phyloP scores from a whole-genome alignment of 2,113 vertebrate species.

The Caloenas nicobarica region DNA sequence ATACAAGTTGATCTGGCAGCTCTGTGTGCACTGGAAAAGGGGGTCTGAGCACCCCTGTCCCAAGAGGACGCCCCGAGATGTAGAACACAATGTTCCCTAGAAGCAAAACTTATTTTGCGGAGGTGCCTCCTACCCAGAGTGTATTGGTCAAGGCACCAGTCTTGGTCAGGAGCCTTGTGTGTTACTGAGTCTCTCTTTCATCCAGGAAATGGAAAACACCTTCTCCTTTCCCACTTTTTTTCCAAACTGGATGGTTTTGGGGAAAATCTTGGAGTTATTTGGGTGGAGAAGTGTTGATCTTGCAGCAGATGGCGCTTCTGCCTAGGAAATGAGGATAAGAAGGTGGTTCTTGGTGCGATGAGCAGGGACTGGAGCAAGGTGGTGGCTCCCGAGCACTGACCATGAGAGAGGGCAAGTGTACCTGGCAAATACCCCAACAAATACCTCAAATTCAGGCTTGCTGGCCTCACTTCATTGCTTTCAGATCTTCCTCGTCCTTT shows the following conservation, averaged over 20 bases:
- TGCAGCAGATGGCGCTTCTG: constrained; percentile 34
- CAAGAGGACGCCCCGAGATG: not conserved
- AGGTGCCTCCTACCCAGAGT: not conserved
- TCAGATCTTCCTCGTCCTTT: not conserved
- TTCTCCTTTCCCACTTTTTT: not conserved
- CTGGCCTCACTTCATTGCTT: not conserved
- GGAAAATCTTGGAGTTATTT: not conserved
- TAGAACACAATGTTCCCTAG: too few species aligned
- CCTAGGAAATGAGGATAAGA: not conserved
- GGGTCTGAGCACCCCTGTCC: not conserved
- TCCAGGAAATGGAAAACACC: not conserved
- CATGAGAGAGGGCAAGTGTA: fast-evolving
- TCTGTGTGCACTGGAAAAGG: not conserved
- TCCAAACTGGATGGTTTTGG: not conserved
- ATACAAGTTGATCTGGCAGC: not conserved
- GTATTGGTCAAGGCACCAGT: too few species aligned
- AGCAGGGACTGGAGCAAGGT: not conserved
- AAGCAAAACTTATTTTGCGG: not conserved
- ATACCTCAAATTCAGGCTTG: too few species aligned
- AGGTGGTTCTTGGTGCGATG: fast-evolving
- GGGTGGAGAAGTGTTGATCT: not conserved
- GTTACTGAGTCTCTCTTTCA: not conserved
- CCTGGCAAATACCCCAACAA: not conserved
- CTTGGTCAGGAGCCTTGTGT: not conserved
- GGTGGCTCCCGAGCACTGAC: not conserved